These are phyloP conservation scores for Betta splendens DNA, from an alignment of 2,797 vertebrate genomes.

Conservation along the genomic window DNA sequence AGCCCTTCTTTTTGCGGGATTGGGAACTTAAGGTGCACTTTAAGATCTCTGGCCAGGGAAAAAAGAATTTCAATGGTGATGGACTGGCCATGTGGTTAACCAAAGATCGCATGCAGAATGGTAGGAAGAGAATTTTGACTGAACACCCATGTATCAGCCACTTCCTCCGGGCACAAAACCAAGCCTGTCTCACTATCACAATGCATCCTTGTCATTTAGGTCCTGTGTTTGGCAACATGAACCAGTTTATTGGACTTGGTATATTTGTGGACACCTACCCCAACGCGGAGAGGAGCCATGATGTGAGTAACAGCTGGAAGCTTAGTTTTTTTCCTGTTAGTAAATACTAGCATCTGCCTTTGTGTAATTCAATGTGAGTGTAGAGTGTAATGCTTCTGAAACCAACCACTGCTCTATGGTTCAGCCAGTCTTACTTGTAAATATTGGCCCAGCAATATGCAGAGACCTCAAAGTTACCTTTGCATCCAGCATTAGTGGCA, in stretches of 20 bases:
- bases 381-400: too few species aligned
- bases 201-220: conserved; percentile 73
- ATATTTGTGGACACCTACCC: conserved; percentile 96
- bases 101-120: conserved; percentile 92
- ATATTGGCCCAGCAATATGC: too few species aligned
- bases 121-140: conserved; percentile 70
- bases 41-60: conserved; percentile 90
- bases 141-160: too few species aligned
- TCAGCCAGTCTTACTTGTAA: too few species aligned
- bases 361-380: too few species aligned
- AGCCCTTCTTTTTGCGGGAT: conserved; percentile 89
- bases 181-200: not conserved
- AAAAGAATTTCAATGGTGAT: conserved; percentile 93
- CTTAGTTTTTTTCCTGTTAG: too few species aligned
- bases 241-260: conserved; percentile 90
- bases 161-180: too few species aligned
- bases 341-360: too few species aligned
- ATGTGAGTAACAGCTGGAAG: conserved; percentile 80
- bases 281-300: conserved; percentile 91
- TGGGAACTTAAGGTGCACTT: conserved; percentile 96
- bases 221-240: conserved; percentile 92
- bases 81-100: conserved; percentile 94
- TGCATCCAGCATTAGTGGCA: too few species aligned
- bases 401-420: too few species aligned
- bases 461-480: too few species aligned